phyloP scores from a whole-genome alignment of 2,797 vertebrate species.

The Tenualosa ilisha region DNA sequence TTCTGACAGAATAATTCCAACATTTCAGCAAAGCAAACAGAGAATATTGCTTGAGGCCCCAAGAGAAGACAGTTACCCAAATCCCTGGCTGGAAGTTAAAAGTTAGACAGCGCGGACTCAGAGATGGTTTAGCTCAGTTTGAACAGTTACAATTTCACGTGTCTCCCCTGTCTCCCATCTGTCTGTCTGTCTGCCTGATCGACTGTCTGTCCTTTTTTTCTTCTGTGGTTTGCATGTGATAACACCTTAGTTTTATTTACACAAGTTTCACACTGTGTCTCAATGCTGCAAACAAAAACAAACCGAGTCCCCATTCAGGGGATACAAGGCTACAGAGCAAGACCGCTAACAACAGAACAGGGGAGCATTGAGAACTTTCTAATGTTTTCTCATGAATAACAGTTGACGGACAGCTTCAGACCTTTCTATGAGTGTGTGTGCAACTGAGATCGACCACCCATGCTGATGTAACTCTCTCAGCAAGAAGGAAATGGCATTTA shows the following conservation, averaged over 20 bases:
- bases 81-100: neutral
- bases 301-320: neutral
- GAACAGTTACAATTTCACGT: neutral
- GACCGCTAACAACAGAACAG: neutral
- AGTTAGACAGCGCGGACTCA: neutral
- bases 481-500: neutral
- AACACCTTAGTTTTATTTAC: neutral
- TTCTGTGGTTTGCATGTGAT: neutral
- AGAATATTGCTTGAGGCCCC: neutral
- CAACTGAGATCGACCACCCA: neutral
- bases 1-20: neutral
- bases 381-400: neutral
- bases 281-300: neutral
- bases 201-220: neutral
- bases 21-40: conserved; percentile 8
- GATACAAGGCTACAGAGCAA: neutral
- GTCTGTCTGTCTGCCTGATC: no score
- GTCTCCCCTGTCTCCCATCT: neutral
- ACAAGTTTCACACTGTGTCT: neutral
- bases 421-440: neutral
- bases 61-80: conserved; percentile 5
- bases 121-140: neutral
- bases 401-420: neutral
- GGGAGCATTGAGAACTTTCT: neutral
- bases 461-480: neutral